A percentile compares a stretch with the other conserved stretches of the same genome.
These are phyloP conservation scores for Melanerpes formicivorus DNA, from an alignment of 2,113 vertebrate species.

Conservation along the genomic window DNA sequence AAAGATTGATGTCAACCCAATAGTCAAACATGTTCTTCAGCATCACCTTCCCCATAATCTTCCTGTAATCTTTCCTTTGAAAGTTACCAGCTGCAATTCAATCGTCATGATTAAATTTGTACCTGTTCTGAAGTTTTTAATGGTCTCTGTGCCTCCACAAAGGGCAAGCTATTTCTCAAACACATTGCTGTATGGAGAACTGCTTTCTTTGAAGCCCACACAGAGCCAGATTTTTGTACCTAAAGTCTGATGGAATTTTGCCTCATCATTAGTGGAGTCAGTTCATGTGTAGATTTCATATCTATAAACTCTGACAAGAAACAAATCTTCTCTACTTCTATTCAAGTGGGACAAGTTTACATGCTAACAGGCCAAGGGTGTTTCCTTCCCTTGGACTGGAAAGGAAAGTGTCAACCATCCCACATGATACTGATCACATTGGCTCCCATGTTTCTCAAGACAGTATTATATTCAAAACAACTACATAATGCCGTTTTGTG, in stretches of 20 bases:
- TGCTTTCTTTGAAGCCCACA: neutral
- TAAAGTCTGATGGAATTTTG: slow-evolving; percentile 6
- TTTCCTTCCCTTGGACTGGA: neutral
- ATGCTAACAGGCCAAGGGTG: neutral
- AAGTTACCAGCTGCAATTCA: neutral
- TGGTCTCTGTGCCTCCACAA: neutral
- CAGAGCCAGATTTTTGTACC: neutral
- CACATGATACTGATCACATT: neutral
- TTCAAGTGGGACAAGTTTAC: neutral
- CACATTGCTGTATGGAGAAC: neutral
- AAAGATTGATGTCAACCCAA: neutral
- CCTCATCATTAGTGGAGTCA: neutral
- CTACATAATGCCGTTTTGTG: slow-evolving; percentile 46
- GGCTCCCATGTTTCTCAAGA: slow-evolving; percentile 14
- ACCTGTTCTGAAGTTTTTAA: neutral
- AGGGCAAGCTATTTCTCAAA: neutral
- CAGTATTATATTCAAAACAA: slow-evolving; percentile 14
- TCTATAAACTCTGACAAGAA: neutral
- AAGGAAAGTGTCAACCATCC: neutral
- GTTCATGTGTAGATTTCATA: neutral
- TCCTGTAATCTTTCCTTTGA: neutral
- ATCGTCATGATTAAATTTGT: neutral
- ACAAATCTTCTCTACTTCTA: neutral
- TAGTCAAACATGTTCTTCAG: neutral
- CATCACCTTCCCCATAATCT: neutral